Conservation (phyloP, 2,888 invertebrate genomes). For the Nymphalis c-album region DNA sequence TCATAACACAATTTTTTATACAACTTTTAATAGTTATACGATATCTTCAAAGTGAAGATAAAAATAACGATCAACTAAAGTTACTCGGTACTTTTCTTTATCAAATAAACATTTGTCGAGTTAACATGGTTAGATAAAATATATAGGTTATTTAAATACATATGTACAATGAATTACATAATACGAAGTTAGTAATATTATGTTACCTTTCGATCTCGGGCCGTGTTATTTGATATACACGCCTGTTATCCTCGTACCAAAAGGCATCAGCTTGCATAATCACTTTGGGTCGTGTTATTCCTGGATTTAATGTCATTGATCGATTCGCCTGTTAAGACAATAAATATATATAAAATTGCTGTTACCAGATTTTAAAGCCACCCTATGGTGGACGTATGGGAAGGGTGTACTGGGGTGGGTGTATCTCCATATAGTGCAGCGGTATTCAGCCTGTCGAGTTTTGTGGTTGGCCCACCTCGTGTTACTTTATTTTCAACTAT, state of each 20-base stretch:
- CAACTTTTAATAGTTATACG: too few relatives aligned
- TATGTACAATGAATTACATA: neutral
- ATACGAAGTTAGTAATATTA: neutral
- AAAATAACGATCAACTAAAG: too few relatives aligned
- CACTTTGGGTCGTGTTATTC: conserved; percentile 48
- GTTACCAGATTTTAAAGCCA: neutral
- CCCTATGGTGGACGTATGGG: too few relatives aligned
- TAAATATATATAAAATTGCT: neutral
- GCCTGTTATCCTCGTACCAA: conserved; percentile 81
- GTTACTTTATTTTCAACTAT: too few relatives aligned
- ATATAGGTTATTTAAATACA: conserved; percentile 19
- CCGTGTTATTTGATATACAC: conserved; percentile 68
- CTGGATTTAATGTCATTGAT: conserved; percentile 56
- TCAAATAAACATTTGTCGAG: too few relatives aligned
- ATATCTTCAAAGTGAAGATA: too few relatives aligned
- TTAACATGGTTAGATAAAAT: conserved; percentile 3
- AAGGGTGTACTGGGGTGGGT: too few relatives aligned
- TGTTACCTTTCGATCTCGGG: conserved; percentile 68
- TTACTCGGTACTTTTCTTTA: too few relatives aligned
- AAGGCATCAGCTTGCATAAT: conserved; percentile 69
- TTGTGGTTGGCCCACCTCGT: too few relatives aligned
- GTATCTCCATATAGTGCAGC: too few relatives aligned
- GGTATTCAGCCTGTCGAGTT: too few relatives aligned
- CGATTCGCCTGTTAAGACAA: conserved; percentile 60
- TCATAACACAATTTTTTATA: too few relatives aligned